A percentile compares a stretch with the other conserved stretches of the same genome.
Conservation (phyloP, 1,140 invertebrate genomes). For the Phortica variegata region DNA sequence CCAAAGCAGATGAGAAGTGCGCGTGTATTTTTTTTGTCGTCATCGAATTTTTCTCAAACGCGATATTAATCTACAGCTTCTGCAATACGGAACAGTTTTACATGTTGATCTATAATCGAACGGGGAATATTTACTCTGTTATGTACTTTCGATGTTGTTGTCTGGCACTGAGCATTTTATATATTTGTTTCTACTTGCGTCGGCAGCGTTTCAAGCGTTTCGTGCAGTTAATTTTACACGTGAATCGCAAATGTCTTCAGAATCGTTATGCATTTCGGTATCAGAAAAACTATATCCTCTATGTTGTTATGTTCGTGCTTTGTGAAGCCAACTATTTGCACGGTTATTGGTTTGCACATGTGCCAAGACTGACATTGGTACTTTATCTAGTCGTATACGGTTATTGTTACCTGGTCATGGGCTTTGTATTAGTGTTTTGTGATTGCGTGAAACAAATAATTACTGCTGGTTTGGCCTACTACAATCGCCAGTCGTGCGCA, state of each 20-base stretch:
- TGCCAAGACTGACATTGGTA: neutral
- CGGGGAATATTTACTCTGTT: slow-evolving; percentile 33
- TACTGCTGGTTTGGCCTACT: slow-evolving; percentile 14
- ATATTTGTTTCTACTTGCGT: slow-evolving; percentile 23
- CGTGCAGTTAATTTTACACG: slow-evolving; percentile 14
- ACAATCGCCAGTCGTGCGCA: slow-evolving; percentile 20
- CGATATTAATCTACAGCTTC: slow-evolving; percentile 14
- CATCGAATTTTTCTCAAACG: too few relatives aligned
- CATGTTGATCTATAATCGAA: slow-evolving; percentile 23
- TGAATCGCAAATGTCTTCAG: slow-evolving; percentile 12
- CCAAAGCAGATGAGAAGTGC: too few relatives aligned
- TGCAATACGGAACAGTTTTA: slow-evolving; percentile 17
- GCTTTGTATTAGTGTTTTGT: slow-evolving; percentile 33
- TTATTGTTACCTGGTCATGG: slow-evolving; percentile 23
- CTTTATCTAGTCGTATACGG: slow-evolving; percentile 19
- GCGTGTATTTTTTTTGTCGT: too few relatives aligned
- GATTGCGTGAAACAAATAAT: slow-evolving; percentile 35
- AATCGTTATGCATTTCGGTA: slow-evolving; percentile 8
- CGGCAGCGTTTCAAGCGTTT: slow-evolving; percentile 21
- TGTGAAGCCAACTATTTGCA: slow-evolving; percentile 13
- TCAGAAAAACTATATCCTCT: slow-evolving; percentile 18
- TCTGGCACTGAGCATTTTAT: slow-evolving; percentile 18
- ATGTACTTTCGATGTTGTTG: slow-evolving; percentile 24
- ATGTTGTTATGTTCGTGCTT: slow-evolving; percentile 8
- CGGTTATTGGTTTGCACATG: slow-evolving; percentile 10